Evolutionary conservation across 2,797 vertebrate genomes (phyloP), one percentile per base, ranked within the genome.

Genomic region (Sebastes kiyomatsui): DNA sequence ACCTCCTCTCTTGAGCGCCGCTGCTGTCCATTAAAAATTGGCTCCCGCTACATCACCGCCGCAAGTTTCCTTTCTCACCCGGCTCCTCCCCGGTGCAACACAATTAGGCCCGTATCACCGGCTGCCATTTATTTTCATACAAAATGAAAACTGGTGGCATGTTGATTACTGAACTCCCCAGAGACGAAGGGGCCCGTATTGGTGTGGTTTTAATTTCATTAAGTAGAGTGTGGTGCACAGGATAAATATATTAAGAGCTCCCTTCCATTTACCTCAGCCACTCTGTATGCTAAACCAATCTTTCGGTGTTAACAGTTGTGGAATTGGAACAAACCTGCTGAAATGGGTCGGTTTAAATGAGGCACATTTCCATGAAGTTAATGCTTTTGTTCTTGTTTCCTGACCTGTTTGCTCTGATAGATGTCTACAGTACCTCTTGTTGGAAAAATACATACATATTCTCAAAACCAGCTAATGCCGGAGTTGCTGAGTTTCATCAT

Each of bases 71-170:
- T 80, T 81, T 85, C 79, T 88, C 83, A 87, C 96, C 94, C 95
- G 93, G 75, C 91, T 92, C 91, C 96, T 96, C 94, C 94, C 95
- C 88, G 95, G 95, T 95, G 96, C 96, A 95, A 93, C 95, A 95
- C 96, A 97, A 98, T 98, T 98, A 97, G 79, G 84, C 96, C 95
- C 95, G 95, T 97, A 97, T 97, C 93, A 95, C 96, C 92, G 92
- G 95, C 97, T 97, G 97, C 96, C 96, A 97, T 98, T 98, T 98
- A 97, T 97, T 97, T 98, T 97, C 96, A 97, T 97, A 97, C 96
- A 97, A 96, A 97, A 97, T 90, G 96, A 97, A 97, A 97, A 96
- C 95, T 85, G 90, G 96, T 96, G 96, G 96, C 94, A 96, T 94
- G 96, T 96, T 97, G 96, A 96, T 97, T 96, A 96, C 96, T 90